Percentiles rank a stretch among this genome's conserved stretches.
These are phyloP conservation scores for Rhinophrynus dorsalis DNA, from an alignment of 2,797 vertebrate species.

Conservation along the genomic window DNA sequence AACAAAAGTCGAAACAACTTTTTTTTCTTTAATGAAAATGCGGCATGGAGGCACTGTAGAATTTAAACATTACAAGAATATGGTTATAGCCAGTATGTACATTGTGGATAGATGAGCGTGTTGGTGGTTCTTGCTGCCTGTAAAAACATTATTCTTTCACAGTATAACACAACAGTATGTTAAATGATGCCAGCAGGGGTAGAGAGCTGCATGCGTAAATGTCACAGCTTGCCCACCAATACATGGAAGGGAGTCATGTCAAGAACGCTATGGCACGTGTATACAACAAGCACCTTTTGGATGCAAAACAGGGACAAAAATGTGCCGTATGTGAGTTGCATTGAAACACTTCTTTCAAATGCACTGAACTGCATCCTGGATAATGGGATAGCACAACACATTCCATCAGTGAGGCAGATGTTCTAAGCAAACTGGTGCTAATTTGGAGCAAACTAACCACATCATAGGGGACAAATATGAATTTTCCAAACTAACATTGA, in stretches of 20 bases:
- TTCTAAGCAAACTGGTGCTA: too few species aligned
- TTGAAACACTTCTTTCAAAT: too few species aligned
- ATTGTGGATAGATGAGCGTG: not conserved
- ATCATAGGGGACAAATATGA: too few species aligned
- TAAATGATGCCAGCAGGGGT: constrained; percentile 3
- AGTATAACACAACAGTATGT: constrained; percentile 14
- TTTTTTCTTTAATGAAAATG: not conserved
- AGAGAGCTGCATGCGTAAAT: not conserved
- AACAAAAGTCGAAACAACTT: constrained; percentile 27
- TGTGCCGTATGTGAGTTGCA: too few species aligned
- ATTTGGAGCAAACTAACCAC: too few species aligned
- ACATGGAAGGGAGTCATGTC: not conserved
- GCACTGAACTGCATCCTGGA: too few species aligned
- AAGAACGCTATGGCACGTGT: not conserved
- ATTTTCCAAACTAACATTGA: too few species aligned
- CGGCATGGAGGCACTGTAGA: not conserved
- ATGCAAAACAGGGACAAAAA: not conserved
- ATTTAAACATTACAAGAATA: not conserved
- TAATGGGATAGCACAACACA: too few species aligned
- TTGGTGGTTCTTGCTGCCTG: not conserved
- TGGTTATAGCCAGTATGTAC: constrained; percentile 3
- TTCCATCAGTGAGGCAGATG: too few species aligned
- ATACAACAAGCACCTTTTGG: not conserved
- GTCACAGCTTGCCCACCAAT: not conserved
- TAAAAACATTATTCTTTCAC: constrained; percentile 15